Conservation (phyloP, 92 coral and sea anemone genomes). For the Anthopleura xanthogrammica region DNA sequence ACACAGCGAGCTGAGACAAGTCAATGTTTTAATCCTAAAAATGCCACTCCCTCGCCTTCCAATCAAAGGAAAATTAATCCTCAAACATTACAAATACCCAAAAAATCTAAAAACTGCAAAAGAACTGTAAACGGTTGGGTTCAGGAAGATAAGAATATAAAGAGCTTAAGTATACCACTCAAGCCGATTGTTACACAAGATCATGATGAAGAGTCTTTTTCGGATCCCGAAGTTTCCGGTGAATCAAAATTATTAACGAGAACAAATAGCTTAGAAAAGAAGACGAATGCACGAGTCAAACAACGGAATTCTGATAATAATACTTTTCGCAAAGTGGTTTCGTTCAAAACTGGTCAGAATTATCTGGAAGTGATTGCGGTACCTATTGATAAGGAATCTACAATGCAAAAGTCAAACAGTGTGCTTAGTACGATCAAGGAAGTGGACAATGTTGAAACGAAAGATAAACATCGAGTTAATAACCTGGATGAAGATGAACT, state of each 20-base stretch:
- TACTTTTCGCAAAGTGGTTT: neutral
- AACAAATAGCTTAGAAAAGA: neutral
- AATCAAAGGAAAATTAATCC: neutral
- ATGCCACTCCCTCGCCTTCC: neutral
- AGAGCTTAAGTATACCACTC: conserved; percentile 3
- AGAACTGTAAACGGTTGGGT: neutral
- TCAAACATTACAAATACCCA: conserved; percentile 26
- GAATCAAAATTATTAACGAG: neutral
- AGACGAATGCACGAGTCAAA: neutral
- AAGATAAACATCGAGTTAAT: neutral
- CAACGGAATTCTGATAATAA: neutral
- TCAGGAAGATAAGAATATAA: neutral
- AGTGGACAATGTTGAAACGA: neutral
- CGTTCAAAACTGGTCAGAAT: neutral
- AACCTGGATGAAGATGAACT: neutral
- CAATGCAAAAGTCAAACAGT: neutral
- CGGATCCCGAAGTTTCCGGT: neutral
- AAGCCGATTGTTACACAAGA: neutral
- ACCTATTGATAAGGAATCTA: neutral
- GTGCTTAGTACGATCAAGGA: neutral
- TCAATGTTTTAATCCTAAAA: neutral
- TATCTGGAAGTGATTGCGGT: neutral
- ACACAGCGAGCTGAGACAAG: neutral
- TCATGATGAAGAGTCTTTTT: neutral
- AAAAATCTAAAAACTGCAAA: conserved; percentile 3